Conservation (phyloP, 2,113 vertebrate species). For the Solea senegalensis region DNA sequence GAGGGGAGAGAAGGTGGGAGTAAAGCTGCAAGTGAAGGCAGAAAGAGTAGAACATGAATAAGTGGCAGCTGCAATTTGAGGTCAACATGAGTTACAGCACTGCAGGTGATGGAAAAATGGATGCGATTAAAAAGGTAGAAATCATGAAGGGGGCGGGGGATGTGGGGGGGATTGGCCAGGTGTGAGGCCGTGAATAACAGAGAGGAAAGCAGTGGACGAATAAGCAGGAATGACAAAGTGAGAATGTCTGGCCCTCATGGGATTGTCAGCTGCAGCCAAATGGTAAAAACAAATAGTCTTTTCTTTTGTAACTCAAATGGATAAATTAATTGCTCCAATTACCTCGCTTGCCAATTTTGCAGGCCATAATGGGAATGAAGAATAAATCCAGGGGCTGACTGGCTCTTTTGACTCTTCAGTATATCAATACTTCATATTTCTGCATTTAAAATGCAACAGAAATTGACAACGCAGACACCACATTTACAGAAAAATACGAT, state of each 20-base stretch:
- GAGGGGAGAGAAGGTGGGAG: conserved; percentile 9
- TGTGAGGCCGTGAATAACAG: background rate
- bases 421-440: conserved; percentile 43
- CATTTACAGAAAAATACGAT: background rate
- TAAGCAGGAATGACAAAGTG: background rate
- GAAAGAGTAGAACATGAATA: conserved; percentile 17
- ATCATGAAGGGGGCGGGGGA: background rate
- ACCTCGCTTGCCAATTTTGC: conserved; percentile 36
- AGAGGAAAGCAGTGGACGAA: background rate
- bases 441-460: conserved; percentile 27
- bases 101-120: conserved; percentile 3
- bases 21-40: background rate
- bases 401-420: conserved; percentile 15
- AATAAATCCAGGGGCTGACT: background rate
- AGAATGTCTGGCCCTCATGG: background rate
- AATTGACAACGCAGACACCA: background rate
- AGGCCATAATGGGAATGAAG: conserved; percentile 17
- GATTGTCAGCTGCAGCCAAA: conserved; percentile 36
- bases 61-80: conserved; percentile 10
- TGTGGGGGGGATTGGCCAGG: background rate
- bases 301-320: conserved; percentile 58
- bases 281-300: conserved; percentile 62
- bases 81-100: conserved; percentile 16
- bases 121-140: conserved; percentile 3
- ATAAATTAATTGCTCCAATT: conserved; percentile 72